A percentile compares a stretch with the other conserved stretches of the same genome.
Conservation (phyloP, 2,888 invertebrate genomes). For the Rhagonycha fulva region DNA sequence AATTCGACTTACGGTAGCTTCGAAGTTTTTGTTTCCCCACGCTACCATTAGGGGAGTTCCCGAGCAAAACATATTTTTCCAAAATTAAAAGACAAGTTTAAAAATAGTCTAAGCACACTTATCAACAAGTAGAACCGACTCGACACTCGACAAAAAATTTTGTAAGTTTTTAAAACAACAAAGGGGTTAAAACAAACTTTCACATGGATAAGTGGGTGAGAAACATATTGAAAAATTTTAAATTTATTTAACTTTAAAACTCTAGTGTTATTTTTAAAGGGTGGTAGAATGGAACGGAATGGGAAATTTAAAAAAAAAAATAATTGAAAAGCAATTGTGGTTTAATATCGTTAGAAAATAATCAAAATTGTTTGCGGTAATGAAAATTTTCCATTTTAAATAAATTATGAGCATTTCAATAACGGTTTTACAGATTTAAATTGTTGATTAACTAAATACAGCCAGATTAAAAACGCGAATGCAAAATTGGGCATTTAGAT, state of each 20-base stretch:
- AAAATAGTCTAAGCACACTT: neutral
- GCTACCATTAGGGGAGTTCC: neutral
- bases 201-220: neutral
- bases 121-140: neutral
- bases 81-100: too few relatives aligned
- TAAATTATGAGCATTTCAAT: slow-evolving; percentile 19
- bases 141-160: neutral
- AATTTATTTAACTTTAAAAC: neutral
- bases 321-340: neutral
- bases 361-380: neutral
- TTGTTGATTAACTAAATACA: slow-evolving; percentile 25
- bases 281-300: neutral
- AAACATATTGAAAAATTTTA: neutral
- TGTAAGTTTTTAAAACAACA: neutral
- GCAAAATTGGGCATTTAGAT: slow-evolving; percentile 46
- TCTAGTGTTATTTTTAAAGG: neutral
- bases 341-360: neutral
- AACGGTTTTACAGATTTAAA: slow-evolving; percentile 25
- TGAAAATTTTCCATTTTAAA: neutral
- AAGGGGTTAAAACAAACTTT: neutral
- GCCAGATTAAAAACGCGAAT: slow-evolving; percentile 35
- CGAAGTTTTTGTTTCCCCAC: too few relatives aligned
- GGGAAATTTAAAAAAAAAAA: neutral
- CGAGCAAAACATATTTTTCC: neutral
- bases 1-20: neutral